Percentiles rank a stretch among this genome's conserved stretches.
phyloP scores from a whole-genome alignment of 53 echinoderm and acorn worm species.

The Henricia sp. region DNA sequence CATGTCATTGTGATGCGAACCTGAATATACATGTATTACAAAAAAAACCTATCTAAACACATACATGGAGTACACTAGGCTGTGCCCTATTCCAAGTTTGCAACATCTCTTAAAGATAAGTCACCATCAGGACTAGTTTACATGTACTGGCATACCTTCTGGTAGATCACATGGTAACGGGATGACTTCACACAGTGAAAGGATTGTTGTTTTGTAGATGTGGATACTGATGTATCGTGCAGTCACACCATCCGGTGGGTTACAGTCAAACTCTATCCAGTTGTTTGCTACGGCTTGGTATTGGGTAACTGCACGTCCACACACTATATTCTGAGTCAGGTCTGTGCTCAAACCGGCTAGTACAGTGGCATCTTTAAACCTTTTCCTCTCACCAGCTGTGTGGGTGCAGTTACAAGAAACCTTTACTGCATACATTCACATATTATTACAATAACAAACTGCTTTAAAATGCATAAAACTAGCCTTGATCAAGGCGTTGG shows the following conservation, averaged over 20 bases:
- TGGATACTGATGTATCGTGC: conserved; percentile 26
- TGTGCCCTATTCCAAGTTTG: background rate
- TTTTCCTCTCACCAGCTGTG: background rate
- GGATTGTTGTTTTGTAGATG: background rate
- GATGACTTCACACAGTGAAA: conserved; percentile 17
- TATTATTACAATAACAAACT: no score
- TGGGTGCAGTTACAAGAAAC: no score
- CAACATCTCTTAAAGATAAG: background rate
- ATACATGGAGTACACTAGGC: no score
- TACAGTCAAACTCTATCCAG: conserved; percentile 21
- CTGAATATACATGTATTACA: no score
- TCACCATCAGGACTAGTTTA: no score
- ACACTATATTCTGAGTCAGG: background rate
- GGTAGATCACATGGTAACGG: conserved; percentile 16
- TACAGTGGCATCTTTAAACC: background rate
- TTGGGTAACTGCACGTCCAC: background rate
- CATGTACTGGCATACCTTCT: background rate
- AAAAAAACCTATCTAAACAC: no score
- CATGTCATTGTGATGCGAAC: no score
- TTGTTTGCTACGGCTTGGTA: background rate
- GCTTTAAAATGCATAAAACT: no score
- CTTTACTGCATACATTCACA: no score
- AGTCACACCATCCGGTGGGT: conserved; percentile 11
- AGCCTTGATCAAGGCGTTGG: no score
- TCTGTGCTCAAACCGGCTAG: background rate